Evolutionary conservation across 2,113 vertebrate species (phyloP), one percentile per base, ranked within the genome.

Genomic region (Gambusia affinis): DNA sequence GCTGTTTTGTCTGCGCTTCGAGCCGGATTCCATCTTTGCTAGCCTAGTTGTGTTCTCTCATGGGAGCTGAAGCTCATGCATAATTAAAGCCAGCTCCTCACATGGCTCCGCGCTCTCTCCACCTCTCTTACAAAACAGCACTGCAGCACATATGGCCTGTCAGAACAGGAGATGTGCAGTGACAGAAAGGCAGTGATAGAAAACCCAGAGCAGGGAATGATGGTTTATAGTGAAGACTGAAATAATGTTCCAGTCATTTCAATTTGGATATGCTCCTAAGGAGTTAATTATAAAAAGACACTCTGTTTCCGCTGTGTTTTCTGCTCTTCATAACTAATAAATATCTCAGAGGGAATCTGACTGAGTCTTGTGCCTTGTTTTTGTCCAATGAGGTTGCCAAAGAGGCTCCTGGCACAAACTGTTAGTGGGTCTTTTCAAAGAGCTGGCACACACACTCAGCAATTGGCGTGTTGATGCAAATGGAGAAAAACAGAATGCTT

Each of bases 31-130:
- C 80, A 31, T 90, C 91, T 89, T 84, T 83, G 81, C 90, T 70
- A 66, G 89, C 90, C 87, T 90, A 78, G 91, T 90, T 93, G 91
- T 90, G 76, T 82, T 72, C 80, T 92, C 94, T 90, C 93, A 39
- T 3, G 92, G 89, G 93, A 94, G 91, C 89, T 82, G 87, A 85
- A 85, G 63, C 91, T 93, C 93, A 95, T 94, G 92, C 92, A 95
- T 95, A 94, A 94, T 95, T 94, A 94, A 95, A 81, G 85, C 81
- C 5, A 73, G 73, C 86, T 88, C 84, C 89, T 91, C 90, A 87
- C 91, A 87, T 27, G 81, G 87, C 93, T 89, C 90, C 88, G 90
- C 85, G 74, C 65, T 82, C 79, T 78, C 82, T 75, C 28, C 74
- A 79, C 75, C 63, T 54, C 76, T 83, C 82, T 77, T 73, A 83